Conservation (phyloP, 2,797 vertebrate species). For the Euthynnus affinis region DNA sequence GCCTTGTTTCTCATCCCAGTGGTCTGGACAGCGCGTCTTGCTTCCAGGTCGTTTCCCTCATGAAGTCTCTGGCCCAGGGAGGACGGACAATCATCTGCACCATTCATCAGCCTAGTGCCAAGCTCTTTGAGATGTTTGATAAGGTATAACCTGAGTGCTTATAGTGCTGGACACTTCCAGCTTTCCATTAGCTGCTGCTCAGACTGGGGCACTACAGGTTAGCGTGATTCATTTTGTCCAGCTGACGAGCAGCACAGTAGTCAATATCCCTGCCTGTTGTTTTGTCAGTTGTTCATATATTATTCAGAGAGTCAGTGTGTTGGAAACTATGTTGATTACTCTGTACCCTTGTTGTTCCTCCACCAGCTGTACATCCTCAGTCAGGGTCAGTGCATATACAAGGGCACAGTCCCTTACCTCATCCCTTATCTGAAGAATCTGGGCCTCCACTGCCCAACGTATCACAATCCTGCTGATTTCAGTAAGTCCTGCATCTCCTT, state of each 20-base stretch:
- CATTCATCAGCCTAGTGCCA: slow-evolving; percentile 99
- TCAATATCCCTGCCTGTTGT: slow-evolving; percentile 47
- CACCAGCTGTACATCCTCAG: slow-evolving; percentile 97
- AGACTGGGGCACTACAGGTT: slow-evolving; percentile 23
- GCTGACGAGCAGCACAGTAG: slow-evolving; percentile 21
- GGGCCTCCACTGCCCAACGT: slow-evolving; percentile 96
- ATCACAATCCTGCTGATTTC: slow-evolving; percentile 99
- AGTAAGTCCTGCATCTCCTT: slow-evolving; percentile 85
- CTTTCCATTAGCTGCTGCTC: slow-evolving; percentile 56
- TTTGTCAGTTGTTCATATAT: slow-evolving; percentile 60
- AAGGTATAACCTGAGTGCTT: slow-evolving; percentile 86
- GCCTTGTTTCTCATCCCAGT: slow-evolving; percentile 72
- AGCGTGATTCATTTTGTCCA: slow-evolving; percentile 48
- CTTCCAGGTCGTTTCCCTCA: slow-evolving; percentile 97
- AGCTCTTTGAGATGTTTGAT: slow-evolving; percentile 99
- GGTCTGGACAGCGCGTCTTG: slow-evolving; percentile 97
- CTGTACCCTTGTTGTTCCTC: slow-evolving; percentile 49
- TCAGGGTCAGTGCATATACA: slow-evolving; percentile 99
- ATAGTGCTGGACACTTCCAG: slow-evolving; percentile 29
- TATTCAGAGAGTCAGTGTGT: slow-evolving; percentile 54
- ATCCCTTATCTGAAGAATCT: slow-evolving; percentile 98
- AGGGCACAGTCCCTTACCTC: slow-evolving; percentile 95
- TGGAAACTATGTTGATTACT: slow-evolving; percentile 57
- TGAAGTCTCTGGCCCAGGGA: slow-evolving; percentile 96
- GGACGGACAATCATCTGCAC: slow-evolving; percentile 99